Evolutionary conservation across 2,113 vertebrate genomes (phyloP), one percentile per base, ranked within the genome.

Genomic region (Triplophysa rosa): DNA sequence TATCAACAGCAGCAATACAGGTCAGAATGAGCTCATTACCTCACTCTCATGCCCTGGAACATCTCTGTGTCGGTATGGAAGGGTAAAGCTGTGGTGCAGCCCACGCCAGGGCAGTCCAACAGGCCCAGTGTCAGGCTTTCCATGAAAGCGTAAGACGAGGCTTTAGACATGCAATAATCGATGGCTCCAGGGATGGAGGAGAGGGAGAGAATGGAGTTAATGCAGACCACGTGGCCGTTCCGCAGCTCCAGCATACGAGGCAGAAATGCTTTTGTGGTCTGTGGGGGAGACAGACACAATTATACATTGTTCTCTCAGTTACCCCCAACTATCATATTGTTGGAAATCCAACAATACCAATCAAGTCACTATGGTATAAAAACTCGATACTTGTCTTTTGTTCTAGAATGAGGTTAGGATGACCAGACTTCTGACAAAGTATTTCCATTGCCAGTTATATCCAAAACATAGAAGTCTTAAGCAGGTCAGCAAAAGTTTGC

Each of bases 31-130:
- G 49, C 7, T 62, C n/a, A 83, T 89, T 83, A 99, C 98, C 98
- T 96, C 90, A 98, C 95, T 92, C 96, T 93, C 97, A 99, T 98
- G 89, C 98, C 98, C 89, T 98, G 97, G 88, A 99, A 99, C 98
- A 99, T 99, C 91, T 99, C 97, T 0, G 98, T 99, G 87, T 95
- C 98, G 56, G 97, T 98, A 90, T 99, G 97, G 89, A 98, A 99
- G 80, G 98, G 98, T 67, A 99, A 91, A 62, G 99, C 94, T 0
- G 98, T 99, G 73, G 97, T 99, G 83, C 97, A 96, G 10, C 93
- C 93, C 79, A 99, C 97, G 0, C 98, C 98, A 0, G 98, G 97
- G 66, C 97, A 99, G 91, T 98, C 95, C 78, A 98, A 92, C 87
- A 99, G 92, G 33, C 97, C 98, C 87, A 99, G 83, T 4, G 97